Evolutionary conservation across 1,140 invertebrate species (phyloP).

Genomic region (Lethrus apterus): DNA sequence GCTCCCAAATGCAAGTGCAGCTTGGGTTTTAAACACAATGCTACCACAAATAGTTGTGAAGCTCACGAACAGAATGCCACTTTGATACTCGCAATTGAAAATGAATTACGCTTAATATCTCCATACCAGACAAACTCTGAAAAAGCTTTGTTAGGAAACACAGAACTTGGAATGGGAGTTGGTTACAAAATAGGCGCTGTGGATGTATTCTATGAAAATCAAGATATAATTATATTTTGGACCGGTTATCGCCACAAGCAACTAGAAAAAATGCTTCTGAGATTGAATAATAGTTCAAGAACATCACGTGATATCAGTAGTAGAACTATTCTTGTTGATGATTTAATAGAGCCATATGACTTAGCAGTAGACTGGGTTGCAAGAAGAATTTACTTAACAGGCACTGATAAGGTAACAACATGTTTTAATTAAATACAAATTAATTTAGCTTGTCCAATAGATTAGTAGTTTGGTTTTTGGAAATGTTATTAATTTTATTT

Average conservation of each 20-base stretch:
- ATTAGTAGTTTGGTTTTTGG: no score
- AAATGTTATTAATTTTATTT: no score
- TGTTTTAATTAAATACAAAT: no score
- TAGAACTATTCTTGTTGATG: slow-evolving; percentile 38
- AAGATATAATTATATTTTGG: slow-evolving; percentile 46
- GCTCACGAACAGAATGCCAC: slow-evolving; percentile 50
- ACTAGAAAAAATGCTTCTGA: slow-evolving; percentile 31
- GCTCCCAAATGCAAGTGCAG: slow-evolving; percentile 58
- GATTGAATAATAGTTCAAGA: slow-evolving; percentile 31
- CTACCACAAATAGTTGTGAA: slow-evolving; percentile 47
- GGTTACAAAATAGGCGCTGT: slow-evolving; percentile 45
- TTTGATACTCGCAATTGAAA: slow-evolving; percentile 56
- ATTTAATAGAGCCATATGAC: slow-evolving; percentile 57
- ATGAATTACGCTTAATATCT: slow-evolving; percentile 53
- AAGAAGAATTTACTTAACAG: slow-evolving; percentile 66
- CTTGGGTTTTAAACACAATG: slow-evolving; percentile 50
- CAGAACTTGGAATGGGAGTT: slow-evolving; percentile 26
- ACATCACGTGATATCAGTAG: slow-evolving; percentile 28
- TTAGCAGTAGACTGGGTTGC: slow-evolving; percentile 72
- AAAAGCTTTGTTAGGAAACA: slow-evolving; percentile 33
- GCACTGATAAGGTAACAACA: slow-evolving; percentile 53
- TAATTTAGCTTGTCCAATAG: no score
- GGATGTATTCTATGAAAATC: slow-evolving; percentile 45
- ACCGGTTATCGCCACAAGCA: slow-evolving; percentile 47
- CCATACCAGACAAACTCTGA: slow-evolving; percentile 52